Evolutionary conservation across 35 echinoderm and acorn worm species (phyloP), one percentile per base, ranked within the genome.

Genomic region (Antedon bifida): DNA sequence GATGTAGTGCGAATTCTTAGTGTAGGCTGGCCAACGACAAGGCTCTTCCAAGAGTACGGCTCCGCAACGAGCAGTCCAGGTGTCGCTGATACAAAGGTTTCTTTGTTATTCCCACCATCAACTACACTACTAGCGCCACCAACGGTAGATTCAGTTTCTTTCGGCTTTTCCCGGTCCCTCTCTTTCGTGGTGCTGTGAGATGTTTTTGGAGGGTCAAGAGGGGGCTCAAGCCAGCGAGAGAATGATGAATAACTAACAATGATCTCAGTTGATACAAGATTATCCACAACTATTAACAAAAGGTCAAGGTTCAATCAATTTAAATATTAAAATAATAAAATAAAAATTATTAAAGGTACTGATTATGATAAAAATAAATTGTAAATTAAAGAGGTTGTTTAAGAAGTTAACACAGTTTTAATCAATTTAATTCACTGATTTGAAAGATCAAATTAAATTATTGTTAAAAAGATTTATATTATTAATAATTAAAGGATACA

Each of bases 31-130:
- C 94, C 94, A 17, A 97, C 94, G 33, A 97, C 90, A n/a, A 97
- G 85, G 77, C 94, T 97, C 90, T 97, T 97, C 94, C 94, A 97
- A n/a, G 94, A 97, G 82, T 97, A 97, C 5, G 94, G 94, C 30
- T 97, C 94, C 44, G 94, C 94, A 36, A 97, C 94, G 19, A 97
- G 82, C 39, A 97, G 46, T 33, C 94, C 94, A 3, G 94, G 87
- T 17, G 86, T 81, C 30, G 86, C 84, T 0, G 89, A 82, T 13
- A 78, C 31, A 33, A 34, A 31, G 7, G 1, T 30, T 13, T 78
- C 29, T 38, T 46, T 82, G 29, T 34, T 30, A 77, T 55, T 26
- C 84, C 82, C 44, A 89, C 90, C 87, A 28, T 97, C 94, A 30
- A 80, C 82, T 17, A 87, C 74, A 74, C 90, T 97, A 46, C 90